These are phyloP conservation scores for Psittacula echo DNA, from an alignment of 2,797 vertebrate species.

Conservation along the genomic window DNA sequence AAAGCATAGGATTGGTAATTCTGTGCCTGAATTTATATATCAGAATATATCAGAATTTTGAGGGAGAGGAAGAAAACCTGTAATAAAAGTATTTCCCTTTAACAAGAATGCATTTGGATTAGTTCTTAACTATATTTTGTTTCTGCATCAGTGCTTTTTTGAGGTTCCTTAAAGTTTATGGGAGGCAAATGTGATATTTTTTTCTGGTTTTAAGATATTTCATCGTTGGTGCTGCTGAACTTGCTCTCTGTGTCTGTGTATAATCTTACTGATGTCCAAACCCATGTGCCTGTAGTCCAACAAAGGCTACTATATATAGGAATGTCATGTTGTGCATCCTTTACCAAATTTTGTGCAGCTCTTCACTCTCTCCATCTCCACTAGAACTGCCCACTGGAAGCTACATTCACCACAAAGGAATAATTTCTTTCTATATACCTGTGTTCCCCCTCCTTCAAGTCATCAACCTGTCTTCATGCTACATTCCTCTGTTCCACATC, in stretches of 20 bases:
- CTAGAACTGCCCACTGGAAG: neutral
- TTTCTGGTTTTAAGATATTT: neutral
- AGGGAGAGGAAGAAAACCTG: neutral
- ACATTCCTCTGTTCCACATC: neutral
- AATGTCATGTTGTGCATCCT: neutral
- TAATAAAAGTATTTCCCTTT: neutral
- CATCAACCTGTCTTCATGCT: neutral
- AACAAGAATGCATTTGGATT: neutral
- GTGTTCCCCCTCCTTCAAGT: neutral
- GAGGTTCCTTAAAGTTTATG: neutral
- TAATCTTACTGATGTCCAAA: neutral
- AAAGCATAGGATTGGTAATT: neutral
- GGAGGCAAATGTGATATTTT: neutral
- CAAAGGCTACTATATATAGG: neutral
- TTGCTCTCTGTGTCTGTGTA: neutral
- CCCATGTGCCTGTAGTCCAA: neutral
- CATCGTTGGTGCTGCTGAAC: neutral
- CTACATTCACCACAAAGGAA: neutral
- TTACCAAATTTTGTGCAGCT: neutral
- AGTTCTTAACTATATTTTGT: neutral
- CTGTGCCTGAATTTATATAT: neutral
- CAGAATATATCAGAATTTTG: neutral
- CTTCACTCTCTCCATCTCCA: neutral
- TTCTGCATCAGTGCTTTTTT: neutral
- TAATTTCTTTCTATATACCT: neutral